Evolutionary conservation across 2,888 invertebrate species (phyloP), one percentile per base, ranked within the genome.

Genomic region (Plemyria rubiginata): DNA sequence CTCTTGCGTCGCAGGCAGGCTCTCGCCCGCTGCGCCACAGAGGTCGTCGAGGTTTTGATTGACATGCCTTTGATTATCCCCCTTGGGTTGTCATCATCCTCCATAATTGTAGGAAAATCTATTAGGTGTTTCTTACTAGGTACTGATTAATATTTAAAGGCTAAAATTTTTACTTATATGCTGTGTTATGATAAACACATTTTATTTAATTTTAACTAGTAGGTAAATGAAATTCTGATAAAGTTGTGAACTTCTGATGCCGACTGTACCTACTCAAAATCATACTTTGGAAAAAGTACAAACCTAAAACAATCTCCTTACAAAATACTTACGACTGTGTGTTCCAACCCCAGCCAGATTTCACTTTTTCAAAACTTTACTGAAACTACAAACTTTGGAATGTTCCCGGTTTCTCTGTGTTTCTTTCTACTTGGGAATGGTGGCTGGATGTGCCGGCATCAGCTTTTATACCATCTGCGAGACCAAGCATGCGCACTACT

Each of bases 371-470:
- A 43, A 76, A 84, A 86, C 80, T 82, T 82, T 72, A 55, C 55
- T 67, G 56, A 67, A 78, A 78, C 70, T 74, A 70, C 51, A 58
- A 76, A 78, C 71, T 73, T 73, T 60, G 15, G 28, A 51, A 5
- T 15, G 62, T 64, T 66, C 66, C 60, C 68, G 58, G 59, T 62
- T 67, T 54, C 43, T 38, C 46, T 28, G 72, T 22, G 68, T 69
- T n/a, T 73, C 65, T 68, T 57, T 71, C 76, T 77, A 80, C 79
- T 81, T 82, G 85, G 86, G 85, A 90, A 88, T 92, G 90, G 66
- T 79, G 67, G 52, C 67, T 64, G 55, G 66, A 41, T 56, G 67
- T 62, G 62, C 62, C 54, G 66, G 59, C 66, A 59, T 60, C 72
- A 74, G 64, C 84, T 88, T 91, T 83, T 91, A 91, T 88, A 90